A percentile compares a stretch with the other conserved stretches of the same genome.
phyloP scores from a whole-genome alignment of 2,113 vertebrate species.

The Megatriorchis doriae region DNA sequence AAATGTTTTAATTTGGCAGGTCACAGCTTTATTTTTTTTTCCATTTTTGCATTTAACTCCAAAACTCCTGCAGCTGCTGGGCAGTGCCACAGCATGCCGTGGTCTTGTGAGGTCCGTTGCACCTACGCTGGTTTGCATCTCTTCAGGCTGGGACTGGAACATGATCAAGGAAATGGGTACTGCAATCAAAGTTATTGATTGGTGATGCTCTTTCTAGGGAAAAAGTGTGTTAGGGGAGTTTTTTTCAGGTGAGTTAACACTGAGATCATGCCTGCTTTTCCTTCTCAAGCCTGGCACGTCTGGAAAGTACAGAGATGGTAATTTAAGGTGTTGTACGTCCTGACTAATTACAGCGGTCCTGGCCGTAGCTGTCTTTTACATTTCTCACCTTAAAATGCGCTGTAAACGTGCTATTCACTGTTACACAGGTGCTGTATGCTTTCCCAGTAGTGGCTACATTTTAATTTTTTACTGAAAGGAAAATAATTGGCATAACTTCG shows the following conservation, averaged over 20 bases:
- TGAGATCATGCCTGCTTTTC: not conserved
- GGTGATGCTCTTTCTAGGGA: not conserved
- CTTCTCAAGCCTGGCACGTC: not conserved
- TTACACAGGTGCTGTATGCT: not conserved
- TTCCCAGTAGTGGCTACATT: not conserved
- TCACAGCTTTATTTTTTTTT: not conserved
- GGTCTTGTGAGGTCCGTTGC: not conserved
- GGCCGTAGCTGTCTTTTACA: not conserved
- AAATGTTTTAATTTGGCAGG: not conserved
- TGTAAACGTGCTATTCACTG: not conserved
- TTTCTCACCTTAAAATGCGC: not conserved
- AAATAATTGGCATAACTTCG: conserved; percentile 43
- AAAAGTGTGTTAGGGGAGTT: not conserved
- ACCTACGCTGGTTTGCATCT: not conserved
- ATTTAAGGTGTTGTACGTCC: not conserved
- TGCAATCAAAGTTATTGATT: not conserved
- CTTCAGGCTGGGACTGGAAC: not conserved
- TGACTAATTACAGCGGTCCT: not conserved
- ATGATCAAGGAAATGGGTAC: not conserved
- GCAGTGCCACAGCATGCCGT: rapidly evolving
- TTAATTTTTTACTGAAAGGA: not conserved
- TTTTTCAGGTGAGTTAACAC: not conserved
- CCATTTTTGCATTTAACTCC: not conserved
- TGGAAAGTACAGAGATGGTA: not conserved
- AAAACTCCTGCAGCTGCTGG: not conserved